Base-by-base conservation (phyloP, 1,140 invertebrate genomes). In the Calliphora vicina region DNA sequence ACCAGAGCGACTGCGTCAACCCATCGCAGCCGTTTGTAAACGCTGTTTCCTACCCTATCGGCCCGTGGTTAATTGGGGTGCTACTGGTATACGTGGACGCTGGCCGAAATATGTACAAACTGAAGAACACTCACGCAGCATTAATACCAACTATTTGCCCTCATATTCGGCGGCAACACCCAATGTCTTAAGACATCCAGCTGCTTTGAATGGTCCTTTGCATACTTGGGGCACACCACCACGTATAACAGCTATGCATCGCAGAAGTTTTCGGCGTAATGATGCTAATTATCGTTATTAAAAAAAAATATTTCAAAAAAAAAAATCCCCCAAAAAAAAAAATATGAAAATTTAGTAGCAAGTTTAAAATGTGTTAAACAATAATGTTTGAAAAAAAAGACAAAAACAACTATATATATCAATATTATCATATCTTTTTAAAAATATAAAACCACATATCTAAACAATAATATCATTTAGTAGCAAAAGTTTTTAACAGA, bases 1-100 rank as follows among this genome's bases (percentile, higher is more conserved):
- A 90, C 89, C 87, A 86, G 89, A 90, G 89, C 89, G 87, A 89
- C 89, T 88, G 88, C 89, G 86, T 88, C 89, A 90, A 90, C 89
- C 87, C 86, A 89, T 86, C 89, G 89, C 87, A 87, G 89, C 86
- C 89, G 89, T 86, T 90, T 90, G 89, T 90, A 90, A 89, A 85
- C 87, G 87, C 76, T 90, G 89, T 85, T 87, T 87, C 85, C 84
- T 89, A 84, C 88, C 87, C 80, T 88, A 87, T 80, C 86, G 86
- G 85, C 88, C 89, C 81, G 86, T 88, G 84, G 86, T 89, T 45
- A 88, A 88, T 81, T 90, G 89, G 89, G 85, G 86, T 86, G 86
- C 87, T 82, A 88, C 88, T 83, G 88, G 87, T 84, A 84, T 89
- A 88, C 88, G 88, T 83, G 88, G 88, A 57, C 86, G 88, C 83